Percentiles rank a stretch among this genome's conserved stretches.
These are phyloP conservation scores for Drosophila tristis DNA, from an alignment of 1,140 invertebrate species.

Conservation along the genomic window DNA sequence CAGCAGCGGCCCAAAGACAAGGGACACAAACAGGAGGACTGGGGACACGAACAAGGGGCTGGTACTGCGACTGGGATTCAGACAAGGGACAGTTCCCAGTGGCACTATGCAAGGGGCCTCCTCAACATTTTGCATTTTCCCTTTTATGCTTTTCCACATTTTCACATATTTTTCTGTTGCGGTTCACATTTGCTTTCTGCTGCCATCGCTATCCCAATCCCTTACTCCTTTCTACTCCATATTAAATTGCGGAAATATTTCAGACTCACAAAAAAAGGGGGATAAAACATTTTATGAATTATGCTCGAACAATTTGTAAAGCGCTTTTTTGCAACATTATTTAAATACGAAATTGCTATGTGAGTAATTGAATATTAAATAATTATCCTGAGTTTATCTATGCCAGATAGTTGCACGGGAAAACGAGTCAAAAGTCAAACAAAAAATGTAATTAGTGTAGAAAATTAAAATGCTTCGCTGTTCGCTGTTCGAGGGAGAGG, in stretches of 20 bases:
- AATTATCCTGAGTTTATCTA: constrained; percentile 59
- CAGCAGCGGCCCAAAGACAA: constrained; percentile 40
- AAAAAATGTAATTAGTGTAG: constrained; percentile 32
- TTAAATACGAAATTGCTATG: constrained; percentile 54
- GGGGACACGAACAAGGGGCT: constrained; percentile 5
- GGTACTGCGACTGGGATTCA: constrained; percentile 8
- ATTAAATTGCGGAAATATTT: constrained; percentile 38
- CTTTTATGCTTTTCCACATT: constrained; percentile 14
- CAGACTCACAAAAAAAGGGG: constrained; percentile 6
- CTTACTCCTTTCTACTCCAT: constrained; percentile 2
- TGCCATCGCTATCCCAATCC: not conserved
- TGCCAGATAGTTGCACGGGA: constrained; percentile 2
- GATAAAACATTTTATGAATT: constrained; percentile 45
- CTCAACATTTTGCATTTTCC: constrained; percentile 38
- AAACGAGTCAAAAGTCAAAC: constrained; percentile 5
- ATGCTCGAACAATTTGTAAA: constrained; percentile 50
- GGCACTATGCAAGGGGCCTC: constrained; percentile 21
- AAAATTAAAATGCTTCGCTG: constrained; percentile 12
- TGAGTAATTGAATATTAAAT: constrained; percentile 67
- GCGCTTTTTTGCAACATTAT: constrained; percentile 39
- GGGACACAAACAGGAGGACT: constrained; percentile 16
- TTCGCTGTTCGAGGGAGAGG: no score
- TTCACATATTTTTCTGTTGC: constrained; percentile 31
- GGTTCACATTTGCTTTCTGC: constrained; percentile 23
- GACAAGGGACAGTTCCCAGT: constrained; percentile 45